These are phyloP conservation scores for Anguilla japonica DNA, from an alignment of 2,113 vertebrate species.

Conservation along the genomic window DNA sequence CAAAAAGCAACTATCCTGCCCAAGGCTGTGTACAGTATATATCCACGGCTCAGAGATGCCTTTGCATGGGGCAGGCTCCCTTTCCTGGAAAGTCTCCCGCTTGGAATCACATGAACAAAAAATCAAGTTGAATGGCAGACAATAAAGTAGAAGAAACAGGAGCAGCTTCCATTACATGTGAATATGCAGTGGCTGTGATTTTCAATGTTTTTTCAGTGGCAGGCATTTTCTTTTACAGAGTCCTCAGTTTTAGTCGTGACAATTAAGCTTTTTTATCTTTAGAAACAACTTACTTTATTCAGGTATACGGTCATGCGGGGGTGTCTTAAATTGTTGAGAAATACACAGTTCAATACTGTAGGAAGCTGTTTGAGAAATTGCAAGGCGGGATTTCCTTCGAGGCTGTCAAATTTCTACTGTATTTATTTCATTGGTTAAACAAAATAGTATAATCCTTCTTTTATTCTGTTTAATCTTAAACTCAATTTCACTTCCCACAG, in stretches of 20 bases:
- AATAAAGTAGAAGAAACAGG: not conserved
- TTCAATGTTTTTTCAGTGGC: not conserved
- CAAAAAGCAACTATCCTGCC: not conserved
- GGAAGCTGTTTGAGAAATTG: slow-evolving; percentile 5
- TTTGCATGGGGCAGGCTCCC: not conserved
- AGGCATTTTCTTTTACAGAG: not conserved
- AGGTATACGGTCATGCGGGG: not conserved
- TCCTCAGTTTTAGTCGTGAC: not conserved
- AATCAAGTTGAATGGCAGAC: not conserved
- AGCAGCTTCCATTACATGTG: not conserved
- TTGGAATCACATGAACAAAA: not conserved
- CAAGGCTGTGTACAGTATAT: not conserved
- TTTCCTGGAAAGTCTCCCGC: not conserved
- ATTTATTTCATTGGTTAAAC: slow-evolving; percentile 20
- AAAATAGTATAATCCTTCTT: slow-evolving; percentile 21
- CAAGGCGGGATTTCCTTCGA: slow-evolving; percentile 1
- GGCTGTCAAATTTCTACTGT: slow-evolving; percentile 2
- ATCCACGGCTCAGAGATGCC: not conserved
- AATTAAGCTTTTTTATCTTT: not conserved
- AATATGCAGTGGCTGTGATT: not conserved
- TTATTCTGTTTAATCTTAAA: slow-evolving; percentile 25
- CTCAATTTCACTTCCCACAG: slow-evolving; percentile 19
- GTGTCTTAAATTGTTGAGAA: not conserved
- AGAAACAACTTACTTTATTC: not conserved
- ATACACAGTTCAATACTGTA: not conserved